phyloP scores from a whole-genome alignment of 2,797 vertebrate genomes.

The Cossypha niveicapilla region DNA sequence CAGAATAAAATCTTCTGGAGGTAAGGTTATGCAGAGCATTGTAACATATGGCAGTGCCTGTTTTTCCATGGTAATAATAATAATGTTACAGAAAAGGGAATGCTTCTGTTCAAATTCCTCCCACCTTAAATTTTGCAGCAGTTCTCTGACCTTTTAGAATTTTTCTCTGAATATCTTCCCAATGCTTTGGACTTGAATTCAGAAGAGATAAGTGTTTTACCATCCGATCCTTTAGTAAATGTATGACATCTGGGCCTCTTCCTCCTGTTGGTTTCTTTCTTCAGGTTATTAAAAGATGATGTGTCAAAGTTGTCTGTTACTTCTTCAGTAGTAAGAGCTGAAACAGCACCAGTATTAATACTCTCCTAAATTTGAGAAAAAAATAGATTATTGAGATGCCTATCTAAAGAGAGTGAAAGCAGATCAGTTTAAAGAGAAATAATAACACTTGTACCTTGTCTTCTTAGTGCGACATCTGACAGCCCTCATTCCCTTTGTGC shows the following conservation, averaged over 20 bases:
- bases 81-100: not conserved
- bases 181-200: not conserved
- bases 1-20: conserved; percentile 8
- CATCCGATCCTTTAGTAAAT: not conserved
- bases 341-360: not conserved
- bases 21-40: not conserved
- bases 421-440: not conserved
- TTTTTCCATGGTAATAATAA: not conserved
- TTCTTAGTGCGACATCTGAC: not conserved
- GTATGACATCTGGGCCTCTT: not conserved
- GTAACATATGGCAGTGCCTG: not conserved
- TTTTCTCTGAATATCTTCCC: not conserved
- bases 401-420: not conserved
- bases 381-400: not conserved
- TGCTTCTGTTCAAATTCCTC: not conserved
- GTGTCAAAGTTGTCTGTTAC: not conserved
- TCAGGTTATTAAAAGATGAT: not conserved
- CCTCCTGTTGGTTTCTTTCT: not conserved
- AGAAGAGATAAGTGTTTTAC: not conserved
- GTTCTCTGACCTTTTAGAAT: not conserved
- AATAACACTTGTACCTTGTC: not conserved
- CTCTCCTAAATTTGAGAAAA: not conserved
- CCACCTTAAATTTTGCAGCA: not conserved
- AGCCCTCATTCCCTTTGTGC: not conserved
- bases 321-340: not conserved